These are phyloP conservation scores for Ligdia adustata DNA, from an alignment of 2,888 invertebrate species.

Conservation along the genomic window DNA sequence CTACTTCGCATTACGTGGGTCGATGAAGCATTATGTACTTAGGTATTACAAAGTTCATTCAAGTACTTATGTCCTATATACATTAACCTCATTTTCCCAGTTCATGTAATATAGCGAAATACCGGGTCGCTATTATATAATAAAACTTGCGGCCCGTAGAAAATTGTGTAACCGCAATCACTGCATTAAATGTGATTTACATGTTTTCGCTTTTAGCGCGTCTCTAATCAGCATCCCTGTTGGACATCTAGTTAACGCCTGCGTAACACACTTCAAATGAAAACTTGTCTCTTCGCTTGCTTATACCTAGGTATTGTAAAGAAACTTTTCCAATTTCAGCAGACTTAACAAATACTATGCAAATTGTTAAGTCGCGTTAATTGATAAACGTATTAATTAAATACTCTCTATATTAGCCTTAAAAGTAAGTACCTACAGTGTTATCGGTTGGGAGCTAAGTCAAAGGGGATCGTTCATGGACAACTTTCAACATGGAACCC, in stretches of 20 bases:
- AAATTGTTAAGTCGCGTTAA: too few species aligned
- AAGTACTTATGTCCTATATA: not conserved
- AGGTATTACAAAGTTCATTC: not conserved
- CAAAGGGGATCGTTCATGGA: too few species aligned
- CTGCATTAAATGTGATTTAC: constrained; percentile 51
- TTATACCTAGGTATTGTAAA: too few species aligned
- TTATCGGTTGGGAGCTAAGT: too few species aligned
- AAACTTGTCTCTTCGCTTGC: constrained; percentile 19
- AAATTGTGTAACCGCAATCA: constrained; percentile 52
- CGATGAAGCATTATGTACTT: not conserved
- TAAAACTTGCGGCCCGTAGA: constrained; percentile 12
- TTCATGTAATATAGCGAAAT: constrained; percentile 1
- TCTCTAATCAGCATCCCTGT: constrained; percentile 60
- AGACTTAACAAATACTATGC: too few species aligned
- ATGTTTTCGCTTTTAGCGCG: constrained; percentile 79
- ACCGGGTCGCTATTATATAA: constrained; percentile 20
- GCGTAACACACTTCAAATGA: constrained; percentile 45
- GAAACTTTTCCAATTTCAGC: too few species aligned
- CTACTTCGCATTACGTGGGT: too few species aligned
- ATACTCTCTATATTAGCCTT: too few species aligned
- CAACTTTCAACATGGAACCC: too few species aligned
- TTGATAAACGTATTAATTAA: too few species aligned
- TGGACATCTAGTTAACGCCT: constrained; percentile 57
- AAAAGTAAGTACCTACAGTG: too few species aligned
- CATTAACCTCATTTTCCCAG: constrained; percentile 11